Evolutionary conservation across 2,797 vertebrate species (phyloP).

Genomic region (Diplodus sargus): DNA sequence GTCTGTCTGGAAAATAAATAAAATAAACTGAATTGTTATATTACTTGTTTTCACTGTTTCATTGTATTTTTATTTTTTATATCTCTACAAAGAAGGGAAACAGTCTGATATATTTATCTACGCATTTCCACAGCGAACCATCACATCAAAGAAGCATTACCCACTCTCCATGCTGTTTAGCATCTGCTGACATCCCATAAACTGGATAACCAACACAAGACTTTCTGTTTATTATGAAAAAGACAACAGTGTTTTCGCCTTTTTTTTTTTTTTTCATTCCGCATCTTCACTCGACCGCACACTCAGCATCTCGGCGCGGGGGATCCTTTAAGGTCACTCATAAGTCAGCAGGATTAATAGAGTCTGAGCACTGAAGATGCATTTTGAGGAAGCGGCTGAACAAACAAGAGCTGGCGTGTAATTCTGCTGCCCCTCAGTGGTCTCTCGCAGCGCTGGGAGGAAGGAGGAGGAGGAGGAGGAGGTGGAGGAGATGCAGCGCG

Average conservation of each 20-base stretch:
- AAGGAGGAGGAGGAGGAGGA: too few species aligned
- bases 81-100: slow-evolving; percentile 7
- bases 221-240: slow-evolving; percentile 26
- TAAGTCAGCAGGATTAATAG: slow-evolving; percentile 70
- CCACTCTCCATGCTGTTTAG: slow-evolving; percentile 21
- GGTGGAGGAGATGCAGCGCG: background rate
- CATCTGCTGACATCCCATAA: slow-evolving; percentile 44
- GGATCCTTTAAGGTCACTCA: slow-evolving; percentile 64
- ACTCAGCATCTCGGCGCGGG: slow-evolving; percentile 24
- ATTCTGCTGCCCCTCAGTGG: slow-evolving; percentile 81
- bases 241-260: background rate
- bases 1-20: slow-evolving; percentile 96
- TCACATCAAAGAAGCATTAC: slow-evolving; percentile 16
- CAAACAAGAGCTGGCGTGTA: slow-evolving; percentile 55
- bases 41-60: slow-evolving; percentile 78
- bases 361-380: slow-evolving; percentile 45
- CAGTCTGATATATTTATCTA: slow-evolving; percentile 23
- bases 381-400: slow-evolving; percentile 30
- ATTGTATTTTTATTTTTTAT: slow-evolving; percentile 54
- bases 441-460: slow-evolving; percentile 30
- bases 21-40: slow-evolving; percentile 94
- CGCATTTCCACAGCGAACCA: slow-evolving; percentile 26
- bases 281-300: slow-evolving; percentile 31
- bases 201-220: background rate
- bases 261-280: background rate